phyloP scores from a whole-genome alignment of 1,140 invertebrate species.

The Philopotamus ludificatus region DNA sequence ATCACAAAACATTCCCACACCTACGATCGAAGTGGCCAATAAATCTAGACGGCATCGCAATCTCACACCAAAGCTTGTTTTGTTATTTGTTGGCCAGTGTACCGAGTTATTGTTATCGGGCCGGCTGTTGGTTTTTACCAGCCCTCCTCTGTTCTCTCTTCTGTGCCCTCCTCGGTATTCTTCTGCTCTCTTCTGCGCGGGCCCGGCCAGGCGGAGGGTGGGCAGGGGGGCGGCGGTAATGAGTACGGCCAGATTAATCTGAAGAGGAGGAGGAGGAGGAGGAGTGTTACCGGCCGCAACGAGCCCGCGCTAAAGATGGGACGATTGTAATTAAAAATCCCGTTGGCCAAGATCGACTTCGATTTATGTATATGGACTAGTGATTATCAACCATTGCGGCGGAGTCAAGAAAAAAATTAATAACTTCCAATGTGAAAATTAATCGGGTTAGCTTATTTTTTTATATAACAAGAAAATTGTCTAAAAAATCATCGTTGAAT shows the following conservation, averaged over 20 bases:
- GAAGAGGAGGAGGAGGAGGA: constrained; percentile 24
- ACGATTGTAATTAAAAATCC: constrained; percentile 41
- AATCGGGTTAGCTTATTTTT: no score
- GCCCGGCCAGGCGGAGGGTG: neutral
- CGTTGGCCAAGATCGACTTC: constrained; percentile 10
- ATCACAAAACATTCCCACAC: constrained; percentile 12
- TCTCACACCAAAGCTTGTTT: constrained; percentile 21
- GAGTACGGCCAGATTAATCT: constrained; percentile 30
- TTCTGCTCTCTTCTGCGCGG: neutral
- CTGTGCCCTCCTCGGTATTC: neutral
- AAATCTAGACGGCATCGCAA: constrained; percentile 24
- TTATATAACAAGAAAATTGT: no score
- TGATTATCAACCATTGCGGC: neutral
- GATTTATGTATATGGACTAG: constrained; percentile 7
- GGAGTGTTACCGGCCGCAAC: neutral
- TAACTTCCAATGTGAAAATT: no score
- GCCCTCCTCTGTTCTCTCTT: neutral
- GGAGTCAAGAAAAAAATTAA: no score
- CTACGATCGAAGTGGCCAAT: constrained; percentile 24
- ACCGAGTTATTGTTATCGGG: constrained; percentile 24
- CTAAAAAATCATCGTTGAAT: no score
- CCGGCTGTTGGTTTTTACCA: constrained; percentile 24
- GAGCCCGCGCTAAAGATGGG: constrained; percentile 25
- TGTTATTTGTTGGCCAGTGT: constrained; percentile 22
- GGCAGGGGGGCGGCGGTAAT: constrained; percentile 13